These are phyloP conservation scores for Panzeria rudis DNA, from an alignment of 2,888 invertebrate species.

Conservation along the genomic window DNA sequence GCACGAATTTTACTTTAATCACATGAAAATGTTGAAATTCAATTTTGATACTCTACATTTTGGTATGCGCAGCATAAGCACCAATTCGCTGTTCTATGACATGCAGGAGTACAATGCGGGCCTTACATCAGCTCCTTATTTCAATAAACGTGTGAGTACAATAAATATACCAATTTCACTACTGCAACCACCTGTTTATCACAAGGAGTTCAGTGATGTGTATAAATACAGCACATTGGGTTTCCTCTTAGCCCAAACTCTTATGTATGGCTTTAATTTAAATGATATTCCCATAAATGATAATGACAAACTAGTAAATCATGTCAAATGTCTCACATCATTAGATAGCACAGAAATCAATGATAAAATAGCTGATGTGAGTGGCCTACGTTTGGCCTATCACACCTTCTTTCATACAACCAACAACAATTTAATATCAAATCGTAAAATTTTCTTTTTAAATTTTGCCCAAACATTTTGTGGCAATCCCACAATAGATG, in stretches of 20 bases:
- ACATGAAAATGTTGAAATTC: conserved; percentile 61
- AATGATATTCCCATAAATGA: conserved; percentile 56
- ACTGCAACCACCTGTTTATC: conserved; percentile 72
- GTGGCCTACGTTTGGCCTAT: conserved; percentile 73
- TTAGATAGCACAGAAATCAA: conserved; percentile 51
- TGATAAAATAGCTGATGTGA: conserved; percentile 74
- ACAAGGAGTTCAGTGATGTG: conserved; percentile 58
- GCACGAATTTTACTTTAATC: conserved; percentile 51
- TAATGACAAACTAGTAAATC: conserved; percentile 21
- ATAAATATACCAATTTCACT: conserved; percentile 69
- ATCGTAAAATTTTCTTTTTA: conserved; percentile 69
- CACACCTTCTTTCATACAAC: conserved; percentile 66
- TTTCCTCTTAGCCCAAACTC: conserved; percentile 72
- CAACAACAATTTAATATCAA: conserved; percentile 35
- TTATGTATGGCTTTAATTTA: conserved; percentile 73
- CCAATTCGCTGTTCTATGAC: conserved; percentile 25
- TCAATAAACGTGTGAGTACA: conserved; percentile 59
- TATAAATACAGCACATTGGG: conserved; percentile 73
- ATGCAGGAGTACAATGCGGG: conserved; percentile 54
- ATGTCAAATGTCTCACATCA: conserved; percentile 59
- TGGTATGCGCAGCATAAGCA: conserved; percentile 10
- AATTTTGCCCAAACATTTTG: conserved; percentile 75
- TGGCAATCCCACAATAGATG: conserved; percentile 17
- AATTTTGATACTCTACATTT: conserved; percentile 57
- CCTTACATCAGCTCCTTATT: conserved; percentile 66